A percentile compares a stretch with the other conserved stretches of the same genome.
These are phyloP conservation scores for Netelia inedita DNA, from an alignment of 2,888 invertebrate genomes.

Conservation along the genomic window DNA sequence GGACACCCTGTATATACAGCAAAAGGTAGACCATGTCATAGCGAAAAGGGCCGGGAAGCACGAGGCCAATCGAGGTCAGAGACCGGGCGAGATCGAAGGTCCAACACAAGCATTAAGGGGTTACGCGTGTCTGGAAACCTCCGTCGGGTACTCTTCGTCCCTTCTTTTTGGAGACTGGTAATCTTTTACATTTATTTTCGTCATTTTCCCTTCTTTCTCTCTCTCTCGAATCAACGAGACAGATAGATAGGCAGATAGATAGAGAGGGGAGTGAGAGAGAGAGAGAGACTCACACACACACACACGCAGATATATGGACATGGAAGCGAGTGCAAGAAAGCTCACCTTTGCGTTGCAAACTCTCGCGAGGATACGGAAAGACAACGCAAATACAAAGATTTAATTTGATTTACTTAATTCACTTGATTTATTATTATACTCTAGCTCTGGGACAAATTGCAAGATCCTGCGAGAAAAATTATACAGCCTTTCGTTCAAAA, in stretches of 20 bases:
- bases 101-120: conserved; percentile 66
- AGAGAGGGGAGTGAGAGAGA: no score
- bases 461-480: not conserved
- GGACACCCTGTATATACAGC: not conserved
- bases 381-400: not conserved
- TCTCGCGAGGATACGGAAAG: conserved; percentile 54
- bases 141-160: conserved; percentile 31
- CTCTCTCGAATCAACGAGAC: not conserved
- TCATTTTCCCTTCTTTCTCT: conserved; percentile 25
- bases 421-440: no score
- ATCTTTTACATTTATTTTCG: conserved; percentile 69
- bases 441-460: no score
- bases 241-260: no score
- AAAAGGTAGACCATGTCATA: conserved; percentile 48
- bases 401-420: no score
- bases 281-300: not conserved
- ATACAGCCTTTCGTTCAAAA: no score
- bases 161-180: conserved; percentile 51
- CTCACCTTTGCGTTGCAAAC: conserved; percentile 42
- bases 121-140: conserved; percentile 74
- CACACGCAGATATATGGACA: not conserved
- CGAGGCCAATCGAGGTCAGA: conserved; percentile 71
- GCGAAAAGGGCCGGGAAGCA: conserved; percentile 50
- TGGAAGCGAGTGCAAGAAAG: conserved; percentile 35
- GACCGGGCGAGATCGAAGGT: conserved; percentile 71